phyloP scores from a whole-genome alignment of 2,888 invertebrate species.

The Tholera decimalis region DNA sequence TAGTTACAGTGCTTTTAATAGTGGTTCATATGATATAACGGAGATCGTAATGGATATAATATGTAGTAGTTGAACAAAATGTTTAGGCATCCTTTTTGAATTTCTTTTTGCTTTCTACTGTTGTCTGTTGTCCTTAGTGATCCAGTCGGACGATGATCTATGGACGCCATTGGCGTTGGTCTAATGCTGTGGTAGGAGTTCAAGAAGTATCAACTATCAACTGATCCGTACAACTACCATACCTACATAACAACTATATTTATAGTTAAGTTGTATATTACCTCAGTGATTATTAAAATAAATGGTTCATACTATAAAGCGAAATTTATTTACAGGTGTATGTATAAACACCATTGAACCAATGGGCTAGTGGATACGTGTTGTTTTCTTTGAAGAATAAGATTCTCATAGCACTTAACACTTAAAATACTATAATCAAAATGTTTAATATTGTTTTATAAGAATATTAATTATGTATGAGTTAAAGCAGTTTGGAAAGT shows the following conservation, averaged over 20 bases:
- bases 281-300: slow-evolving; percentile 15
- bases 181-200: too few species aligned
- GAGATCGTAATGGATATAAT: too few species aligned
- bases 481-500: slow-evolving; percentile 8
- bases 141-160: too few species aligned
- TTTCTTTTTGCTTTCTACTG: too few species aligned
- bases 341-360: background rate
- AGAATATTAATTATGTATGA: background rate
- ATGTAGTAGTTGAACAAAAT: too few species aligned
- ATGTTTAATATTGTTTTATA: background rate
- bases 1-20: too few species aligned
- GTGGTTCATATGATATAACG: too few species aligned
- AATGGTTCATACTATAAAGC: slow-evolving; percentile 3
- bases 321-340: background rate
- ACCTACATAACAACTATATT: background rate
- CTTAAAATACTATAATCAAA: slow-evolving; percentile 6
- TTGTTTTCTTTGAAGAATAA: slow-evolving; percentile 5
- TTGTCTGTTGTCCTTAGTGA: too few species aligned
- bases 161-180: too few species aligned
- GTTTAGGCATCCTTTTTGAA: too few species aligned
- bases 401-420: slow-evolving; percentile 34
- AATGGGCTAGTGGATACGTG: background rate
- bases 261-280: background rate
- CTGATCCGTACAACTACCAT: too few species aligned
- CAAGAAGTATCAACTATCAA: too few species aligned